Evolutionary conservation across 2,888 invertebrate species (phyloP).

Genomic region (Diadromus collaris): DNA sequence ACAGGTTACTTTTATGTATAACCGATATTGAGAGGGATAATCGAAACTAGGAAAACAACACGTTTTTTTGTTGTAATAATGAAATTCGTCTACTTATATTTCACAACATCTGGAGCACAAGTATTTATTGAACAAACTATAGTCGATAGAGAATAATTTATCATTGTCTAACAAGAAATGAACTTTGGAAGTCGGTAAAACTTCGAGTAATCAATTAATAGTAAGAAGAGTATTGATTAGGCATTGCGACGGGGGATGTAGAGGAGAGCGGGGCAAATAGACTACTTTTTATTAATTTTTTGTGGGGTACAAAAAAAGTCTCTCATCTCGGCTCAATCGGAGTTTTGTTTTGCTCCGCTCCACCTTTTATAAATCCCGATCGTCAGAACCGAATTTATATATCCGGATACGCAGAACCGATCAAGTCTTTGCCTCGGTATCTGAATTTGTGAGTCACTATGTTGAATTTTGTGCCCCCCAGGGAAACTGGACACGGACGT

Average conservation of each 20-base stretch:
- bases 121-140: neutral
- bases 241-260: neutral
- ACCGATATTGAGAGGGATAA: neutral
- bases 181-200: neutral
- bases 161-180: neutral
- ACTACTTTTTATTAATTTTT: neutral
- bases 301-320: neutral
- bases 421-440: constrained; percentile 88
- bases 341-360: neutral
- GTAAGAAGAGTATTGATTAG: neutral
- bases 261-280: neutral
- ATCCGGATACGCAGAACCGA: constrained; percentile 92
- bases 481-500: constrained; percentile 87
- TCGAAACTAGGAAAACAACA: neutral
- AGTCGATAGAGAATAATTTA: neutral
- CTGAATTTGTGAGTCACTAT: constrained; percentile 88
- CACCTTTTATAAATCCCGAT: neutral
- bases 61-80: neutral
- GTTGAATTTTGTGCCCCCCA: constrained; percentile 87
- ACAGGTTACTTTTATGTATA: too few species aligned
- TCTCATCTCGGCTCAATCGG: neutral
- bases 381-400: constrained; percentile 80
- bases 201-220: neutral
- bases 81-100: neutral
- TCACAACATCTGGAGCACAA: neutral